Conservation (phyloP, 2,888 invertebrate genomes). For the Escarpia spicata region DNA sequence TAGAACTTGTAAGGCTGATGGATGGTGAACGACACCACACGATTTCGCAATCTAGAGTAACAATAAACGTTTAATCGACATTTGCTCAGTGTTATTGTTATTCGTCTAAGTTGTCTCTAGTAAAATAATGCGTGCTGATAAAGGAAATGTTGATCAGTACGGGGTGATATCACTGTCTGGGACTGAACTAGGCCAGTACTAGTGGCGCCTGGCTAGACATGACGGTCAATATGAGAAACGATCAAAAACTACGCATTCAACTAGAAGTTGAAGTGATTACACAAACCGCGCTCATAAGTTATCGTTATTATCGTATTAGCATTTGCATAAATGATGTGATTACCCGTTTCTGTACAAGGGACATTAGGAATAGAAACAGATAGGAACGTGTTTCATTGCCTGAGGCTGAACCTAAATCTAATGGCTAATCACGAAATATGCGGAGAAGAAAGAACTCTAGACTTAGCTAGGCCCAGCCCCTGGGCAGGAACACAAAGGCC, state of each 20-base stretch:
- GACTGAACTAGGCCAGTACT: background rate
- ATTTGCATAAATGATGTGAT: background rate
- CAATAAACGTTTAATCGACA: background rate
- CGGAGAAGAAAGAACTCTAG: no score
- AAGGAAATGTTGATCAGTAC: background rate
- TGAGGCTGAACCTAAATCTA: background rate
- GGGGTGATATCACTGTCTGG: background rate
- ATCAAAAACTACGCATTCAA: slow-evolving; percentile 10
- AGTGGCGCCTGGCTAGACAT: slow-evolving; percentile 16
- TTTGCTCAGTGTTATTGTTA: background rate
- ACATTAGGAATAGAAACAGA: background rate
- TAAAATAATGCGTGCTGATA: background rate
- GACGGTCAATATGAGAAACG: background rate
- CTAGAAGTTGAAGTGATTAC: background rate
- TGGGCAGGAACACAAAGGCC: no score
- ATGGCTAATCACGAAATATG: no score
- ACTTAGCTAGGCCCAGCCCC: no score
- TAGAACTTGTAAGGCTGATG: background rate
- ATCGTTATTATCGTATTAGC: background rate
- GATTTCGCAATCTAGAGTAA: background rate
- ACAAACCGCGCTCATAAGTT: background rate
- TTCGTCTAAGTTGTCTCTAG: background rate
- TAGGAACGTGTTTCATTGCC: background rate
- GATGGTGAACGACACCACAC: background rate
- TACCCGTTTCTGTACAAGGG: background rate